A percentile compares a stretch with the other conserved stretches of the same genome.
Conservation (phyloP, 2,888 invertebrate genomes). For the Osmoderma eremita region DNA sequence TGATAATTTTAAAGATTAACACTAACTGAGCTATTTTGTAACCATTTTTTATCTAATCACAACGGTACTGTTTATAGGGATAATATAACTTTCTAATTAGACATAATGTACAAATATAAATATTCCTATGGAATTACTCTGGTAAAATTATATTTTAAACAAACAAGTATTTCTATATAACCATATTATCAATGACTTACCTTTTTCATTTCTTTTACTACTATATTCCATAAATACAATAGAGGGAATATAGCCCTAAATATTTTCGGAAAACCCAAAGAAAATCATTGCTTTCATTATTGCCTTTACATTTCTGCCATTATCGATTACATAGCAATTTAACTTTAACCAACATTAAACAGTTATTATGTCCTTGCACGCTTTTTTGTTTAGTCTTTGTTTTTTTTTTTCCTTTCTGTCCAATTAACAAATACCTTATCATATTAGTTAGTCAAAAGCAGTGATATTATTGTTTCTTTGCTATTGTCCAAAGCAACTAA, state of each 20-base stretch:
- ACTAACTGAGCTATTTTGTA: too few species aligned
- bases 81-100: slow-evolving; percentile 3
- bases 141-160: too few species aligned
- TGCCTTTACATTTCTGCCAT: slow-evolving; percentile 25
- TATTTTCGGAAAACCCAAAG: too few species aligned
- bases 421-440: slow-evolving; percentile 15
- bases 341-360: slow-evolving; percentile 19
- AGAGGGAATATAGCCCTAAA: too few species aligned
- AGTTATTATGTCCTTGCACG: slow-evolving; percentile 20
- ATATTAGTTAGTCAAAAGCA: background rate
- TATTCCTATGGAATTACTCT: background rate
- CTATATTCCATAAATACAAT: slow-evolving; percentile 4
- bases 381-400: slow-evolving; percentile 26
- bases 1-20: too few species aligned
- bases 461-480: background rate
- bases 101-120: slow-evolving; percentile 12
- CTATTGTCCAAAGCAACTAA: slow-evolving; percentile 1
- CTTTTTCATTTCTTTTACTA: slow-evolving; percentile 22
- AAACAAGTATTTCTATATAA: background rate
- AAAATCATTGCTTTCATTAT: slow-evolving; percentile 23
- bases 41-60: slow-evolving; percentile 7
- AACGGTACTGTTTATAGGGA: background rate
- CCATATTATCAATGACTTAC: slow-evolving; percentile 3
- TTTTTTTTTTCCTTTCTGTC: slow-evolving; percentile 11
- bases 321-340: slow-evolving; percentile 1